Percentiles rank a stretch among this genome's conserved stretches.
Conservation (phyloP, 1,140 invertebrate species). For the Papilio helenus region DNA sequence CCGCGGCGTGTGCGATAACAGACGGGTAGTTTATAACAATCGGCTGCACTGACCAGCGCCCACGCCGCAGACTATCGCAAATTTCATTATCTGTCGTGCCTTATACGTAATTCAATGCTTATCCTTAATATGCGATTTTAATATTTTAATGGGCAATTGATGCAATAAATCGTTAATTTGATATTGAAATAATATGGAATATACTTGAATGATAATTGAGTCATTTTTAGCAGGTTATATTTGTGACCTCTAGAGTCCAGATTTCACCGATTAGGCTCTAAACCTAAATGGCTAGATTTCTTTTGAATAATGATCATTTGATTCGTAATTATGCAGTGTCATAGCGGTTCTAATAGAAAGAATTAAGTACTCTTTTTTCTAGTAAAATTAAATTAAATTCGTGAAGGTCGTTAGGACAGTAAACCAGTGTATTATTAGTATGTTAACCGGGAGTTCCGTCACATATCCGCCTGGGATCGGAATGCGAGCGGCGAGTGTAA, state of each 20-base stretch:
- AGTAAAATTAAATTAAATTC: too few relatives aligned
- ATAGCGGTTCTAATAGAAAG: too few relatives aligned
- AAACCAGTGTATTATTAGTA: too few relatives aligned
- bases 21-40: slow-evolving; percentile 27
- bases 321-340: too few relatives aligned
- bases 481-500: slow-evolving; percentile 44
- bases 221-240: background rate
- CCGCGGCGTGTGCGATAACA: background rate
- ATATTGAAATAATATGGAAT: background rate
- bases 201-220: background rate
- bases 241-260: too few relatives aligned
- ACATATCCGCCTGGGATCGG: slow-evolving; percentile 28
- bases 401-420: too few relatives aligned
- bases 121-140: slow-evolving; percentile 27
- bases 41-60: slow-evolving; percentile 8
- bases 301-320: too few relatives aligned
- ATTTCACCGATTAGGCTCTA: too few relatives aligned
- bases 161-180: background rate
- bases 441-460: background rate
- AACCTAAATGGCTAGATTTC: too few relatives aligned
- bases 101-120: slow-evolving; percentile 32
- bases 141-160: slow-evolving; percentile 26
- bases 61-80: background rate
- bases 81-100: slow-evolving; percentile 31
- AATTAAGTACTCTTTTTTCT: too few relatives aligned